phyloP scores from a whole-genome alignment of 2,888 invertebrate genomes.

The Onthophagus sagittarius region DNA sequence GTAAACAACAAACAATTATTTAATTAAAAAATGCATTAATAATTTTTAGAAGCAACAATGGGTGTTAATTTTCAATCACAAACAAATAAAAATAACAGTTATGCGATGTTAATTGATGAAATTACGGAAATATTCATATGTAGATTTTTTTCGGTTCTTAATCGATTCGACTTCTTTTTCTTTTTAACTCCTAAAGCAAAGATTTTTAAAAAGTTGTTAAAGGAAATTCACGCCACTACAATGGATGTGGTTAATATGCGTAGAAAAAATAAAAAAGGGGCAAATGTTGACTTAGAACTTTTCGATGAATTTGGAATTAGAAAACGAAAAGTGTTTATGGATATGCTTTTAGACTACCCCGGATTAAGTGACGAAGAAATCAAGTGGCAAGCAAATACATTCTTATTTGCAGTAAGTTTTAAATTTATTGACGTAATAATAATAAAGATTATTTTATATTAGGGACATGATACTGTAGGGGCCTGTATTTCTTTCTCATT shows the following conservation, averaged over 20 bases:
- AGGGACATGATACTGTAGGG: constrained; percentile 27
- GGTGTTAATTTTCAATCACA: constrained; percentile 15
- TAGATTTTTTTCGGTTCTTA: constrained; percentile 28
- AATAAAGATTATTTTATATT: background rate
- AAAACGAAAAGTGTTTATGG: constrained; percentile 23
- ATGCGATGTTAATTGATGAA: constrained; percentile 4
- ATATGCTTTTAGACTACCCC: constrained; percentile 22
- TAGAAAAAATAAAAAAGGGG: constrained; percentile 19
- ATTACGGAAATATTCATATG: constrained; percentile 25
- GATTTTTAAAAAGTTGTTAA: constrained; percentile 20
- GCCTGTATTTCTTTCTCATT: constrained; percentile 25
- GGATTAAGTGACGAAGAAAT: constrained; percentile 32
- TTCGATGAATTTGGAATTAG: constrained; percentile 21
- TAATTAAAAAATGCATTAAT: background rate
- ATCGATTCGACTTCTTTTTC: constrained; percentile 27
- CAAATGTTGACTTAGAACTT: constrained; percentile 40
- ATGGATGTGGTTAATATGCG: constrained; percentile 23
- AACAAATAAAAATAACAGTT: constrained; percentile 13
- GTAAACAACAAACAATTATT: constrained; percentile 31
- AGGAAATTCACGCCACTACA: constrained; percentile 24
- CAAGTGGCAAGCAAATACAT: constrained; percentile 53
- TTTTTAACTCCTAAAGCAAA: constrained; percentile 26
- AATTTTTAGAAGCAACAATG: constrained; percentile 20
- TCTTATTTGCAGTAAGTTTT: constrained; percentile 54
- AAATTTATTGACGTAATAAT: too few relatives aligned